Evolutionary conservation across 2,797 vertebrate genomes (phyloP).

Genomic region (Phrynocephalus forsythii): DNA sequence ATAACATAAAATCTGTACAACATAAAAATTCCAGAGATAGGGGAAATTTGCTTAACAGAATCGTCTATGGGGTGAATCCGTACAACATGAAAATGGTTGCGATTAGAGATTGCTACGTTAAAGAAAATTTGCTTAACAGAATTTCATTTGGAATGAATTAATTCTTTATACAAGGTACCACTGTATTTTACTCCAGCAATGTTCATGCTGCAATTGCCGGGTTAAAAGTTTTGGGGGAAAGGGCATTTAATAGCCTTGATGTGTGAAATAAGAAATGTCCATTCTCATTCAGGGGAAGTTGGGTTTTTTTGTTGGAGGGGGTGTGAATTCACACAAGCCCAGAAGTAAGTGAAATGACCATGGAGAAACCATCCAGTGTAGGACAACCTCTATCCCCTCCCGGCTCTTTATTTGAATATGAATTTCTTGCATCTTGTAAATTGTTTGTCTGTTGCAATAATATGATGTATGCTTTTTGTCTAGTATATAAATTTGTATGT

Average conservation of each 20-base stretch:
- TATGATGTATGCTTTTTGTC: background rate
- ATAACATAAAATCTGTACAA: too few species aligned
- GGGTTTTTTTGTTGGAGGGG: background rate
- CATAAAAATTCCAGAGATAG: too few species aligned
- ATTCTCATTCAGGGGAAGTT: background rate
- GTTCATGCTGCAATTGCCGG: too few species aligned
- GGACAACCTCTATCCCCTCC: background rate
- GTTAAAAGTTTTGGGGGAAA: background rate
- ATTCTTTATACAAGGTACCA: too few species aligned
- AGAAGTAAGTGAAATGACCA: background rate
- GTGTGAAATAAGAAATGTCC: background rate
- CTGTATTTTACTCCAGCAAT: too few species aligned
- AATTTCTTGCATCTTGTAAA: too few species aligned
- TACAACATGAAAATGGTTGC: too few species aligned
- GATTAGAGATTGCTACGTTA: too few species aligned
- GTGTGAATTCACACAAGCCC: background rate
- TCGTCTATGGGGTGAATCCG: too few species aligned
- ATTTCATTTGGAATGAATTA: too few species aligned
- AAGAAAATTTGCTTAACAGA: too few species aligned
- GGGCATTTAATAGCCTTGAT: background rate
- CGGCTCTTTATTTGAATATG: background rate
- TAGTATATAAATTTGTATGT: conserved; percentile 10
- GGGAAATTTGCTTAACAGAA: too few species aligned
- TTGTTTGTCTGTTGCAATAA: background rate
- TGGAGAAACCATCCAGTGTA: background rate